Evolutionary conservation across 1,140 invertebrate species (phyloP), one percentile per base, ranked within the genome.

Genomic region (Eumeta japonica): DNA sequence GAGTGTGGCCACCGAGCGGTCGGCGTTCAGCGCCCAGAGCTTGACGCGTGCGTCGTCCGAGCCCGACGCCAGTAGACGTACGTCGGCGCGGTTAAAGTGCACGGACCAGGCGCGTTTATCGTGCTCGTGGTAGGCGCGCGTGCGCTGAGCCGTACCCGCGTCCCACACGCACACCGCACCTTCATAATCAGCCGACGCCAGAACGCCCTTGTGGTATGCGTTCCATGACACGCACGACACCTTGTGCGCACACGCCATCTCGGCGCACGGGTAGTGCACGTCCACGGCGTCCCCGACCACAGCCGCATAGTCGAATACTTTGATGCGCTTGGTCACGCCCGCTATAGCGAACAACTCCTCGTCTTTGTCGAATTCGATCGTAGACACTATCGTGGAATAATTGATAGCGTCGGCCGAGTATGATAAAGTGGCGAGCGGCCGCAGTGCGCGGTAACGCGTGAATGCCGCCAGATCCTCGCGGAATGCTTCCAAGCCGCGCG

Each of bases 31-130:
- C 9, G 91, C 88, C 91, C 94, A 98, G 2, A 98, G 76, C 75
- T 97, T 97, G 1, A 98, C 93, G 62, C 90, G 83, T 9, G 91
- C 87, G 76, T 98, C 94, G 77, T 98, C 94, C 1, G 92, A 95
- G 5, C 93, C 94, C 1, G 91, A 95, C 3, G 94, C 94, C 38
- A 98, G 85, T 9, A 97, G 64, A 37, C 92, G 80, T 2, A 93
- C 91, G 66, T 97, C 93, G 27, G 93, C 86, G 42, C 88, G 83
- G 63, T 96, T 97, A 62, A 97, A 97, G 76, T 97, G 93, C 7
- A 98, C 93, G 48, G 90, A 93, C 94, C 94, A 98, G 63, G 92
- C 95, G 35, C 94, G 77, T 65, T 96, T 97, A 65, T 97, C 93
- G 71, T 97, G 94, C 67, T 97, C 94, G 62, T 93, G 83, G 58